Evolutionary conservation across 2,797 vertebrate species (phyloP), one percentile per base, ranked within the genome.

Genomic region (Austrolebias charrua): DNA sequence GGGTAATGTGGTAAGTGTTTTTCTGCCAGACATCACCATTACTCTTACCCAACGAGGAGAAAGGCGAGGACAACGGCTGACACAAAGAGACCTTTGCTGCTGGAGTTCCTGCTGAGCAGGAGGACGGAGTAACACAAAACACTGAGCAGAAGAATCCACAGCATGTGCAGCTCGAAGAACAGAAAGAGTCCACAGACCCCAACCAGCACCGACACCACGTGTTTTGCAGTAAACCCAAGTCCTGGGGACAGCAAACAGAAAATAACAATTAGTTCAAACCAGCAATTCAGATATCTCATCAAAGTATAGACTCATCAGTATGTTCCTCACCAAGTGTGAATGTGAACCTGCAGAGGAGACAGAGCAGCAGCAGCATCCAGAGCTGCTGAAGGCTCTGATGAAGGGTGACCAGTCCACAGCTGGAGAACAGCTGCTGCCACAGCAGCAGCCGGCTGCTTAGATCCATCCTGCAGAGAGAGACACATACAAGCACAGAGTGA

Each of bases 141-240:
- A 52, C 93, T 90, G 54, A 97, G 94, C 65, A 95, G 83, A 45
- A 96, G 90, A 63, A 97, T 94, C 96, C 96, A 97, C 54, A 97
- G 88, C 93, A 94, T 92, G 78, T 96, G 93, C 19, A 91, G 75
- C 86, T 94, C 90, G 72, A 98, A 96, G 88, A 97, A 98, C 67
- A 94, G 91, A 83, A 92, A 94, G 60, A 97, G 94, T 63, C 90
- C 91, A 64, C 91, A 95, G 74, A 93, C 90, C 12, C 96, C 96
- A 0, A 90, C 85, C 10, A 88, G 70, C 29, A 89, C 84, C 0
- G 94, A 95, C 63, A 90, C 86, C 0, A 88, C 72, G 49, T 96
- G 94, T 75, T 95, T 95, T 77, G 92, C 20, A 14, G 86, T 84
- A 54, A 88, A 86, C 1, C 79, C 14, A 0, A 92, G 84, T 84